These are phyloP conservation scores for Elysia crispata DNA, from an alignment of 2,888 invertebrate species.

Conservation along the genomic window DNA sequence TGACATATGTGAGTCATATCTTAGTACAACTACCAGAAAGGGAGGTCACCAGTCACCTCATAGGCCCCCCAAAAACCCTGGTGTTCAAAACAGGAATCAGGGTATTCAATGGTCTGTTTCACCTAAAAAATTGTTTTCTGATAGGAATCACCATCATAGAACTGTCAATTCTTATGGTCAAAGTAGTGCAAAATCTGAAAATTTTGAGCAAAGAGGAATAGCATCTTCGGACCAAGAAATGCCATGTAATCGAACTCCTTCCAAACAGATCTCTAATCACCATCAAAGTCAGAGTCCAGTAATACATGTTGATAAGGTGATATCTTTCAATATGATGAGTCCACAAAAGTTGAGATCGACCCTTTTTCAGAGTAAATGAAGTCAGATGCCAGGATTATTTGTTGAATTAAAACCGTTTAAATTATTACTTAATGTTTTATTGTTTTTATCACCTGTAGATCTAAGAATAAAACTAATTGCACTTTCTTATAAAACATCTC, in stretches of 20 bases:
- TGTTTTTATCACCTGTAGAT: too few species aligned
- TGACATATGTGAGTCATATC: slow-evolving; percentile 62
- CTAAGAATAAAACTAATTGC: too few species aligned
- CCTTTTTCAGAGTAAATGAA: neutral
- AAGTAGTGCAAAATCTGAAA: too few species aligned
- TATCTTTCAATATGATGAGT: slow-evolving; percentile 39
- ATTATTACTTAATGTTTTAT: too few species aligned
- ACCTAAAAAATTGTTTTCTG: too few species aligned
- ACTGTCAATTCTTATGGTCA: too few species aligned
- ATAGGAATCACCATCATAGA: neutral
- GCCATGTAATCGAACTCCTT: slow-evolving; percentile 13
- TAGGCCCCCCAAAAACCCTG: neutral
- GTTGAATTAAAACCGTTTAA: too few species aligned
- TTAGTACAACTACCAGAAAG: slow-evolving; percentile 53
- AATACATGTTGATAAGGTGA: slow-evolving; percentile 48
- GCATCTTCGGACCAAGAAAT: too few species aligned
- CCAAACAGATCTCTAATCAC: neutral
- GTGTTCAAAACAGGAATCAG: neutral
- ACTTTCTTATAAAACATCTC: too few species aligned
- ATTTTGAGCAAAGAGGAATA: too few species aligned
- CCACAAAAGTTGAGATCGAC: slow-evolving; percentile 27
- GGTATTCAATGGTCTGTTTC: neutral
- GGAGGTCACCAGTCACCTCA: neutral
- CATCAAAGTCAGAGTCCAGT: slow-evolving; percentile 17
- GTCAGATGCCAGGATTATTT: too few species aligned